Evolutionary conservation across 2,797 vertebrate species (phyloP).

Genomic region (Decapterus maruadsi): DNA sequence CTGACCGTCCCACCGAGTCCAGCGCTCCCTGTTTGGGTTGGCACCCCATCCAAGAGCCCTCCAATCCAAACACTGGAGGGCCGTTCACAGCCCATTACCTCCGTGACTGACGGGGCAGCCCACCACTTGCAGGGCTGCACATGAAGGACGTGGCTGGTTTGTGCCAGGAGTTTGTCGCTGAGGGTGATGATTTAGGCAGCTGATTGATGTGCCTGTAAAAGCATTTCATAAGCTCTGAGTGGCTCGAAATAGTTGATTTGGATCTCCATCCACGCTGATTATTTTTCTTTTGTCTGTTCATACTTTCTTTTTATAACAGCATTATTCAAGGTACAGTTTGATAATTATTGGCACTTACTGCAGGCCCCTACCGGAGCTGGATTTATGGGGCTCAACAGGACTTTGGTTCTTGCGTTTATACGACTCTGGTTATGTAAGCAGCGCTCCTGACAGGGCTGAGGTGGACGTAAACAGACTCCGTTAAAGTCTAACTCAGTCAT

Average conservation of each 20-base stretch:
- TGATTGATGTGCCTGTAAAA: conserved; percentile 69
- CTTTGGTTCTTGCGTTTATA: conserved; percentile 56
- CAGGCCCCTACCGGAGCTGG: background rate
- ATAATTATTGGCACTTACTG: conserved; percentile 41
- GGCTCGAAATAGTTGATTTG: conserved; percentile 32
- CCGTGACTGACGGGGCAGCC: conserved; percentile 87
- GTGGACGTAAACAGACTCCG: conserved; percentile 58
- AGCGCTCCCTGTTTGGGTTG: conserved; percentile 86
- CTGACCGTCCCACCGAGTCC: conserved; percentile 77
- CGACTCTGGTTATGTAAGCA: conserved; percentile 64
- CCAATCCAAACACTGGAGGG: conserved; percentile 83
- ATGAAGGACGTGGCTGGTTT: conserved; percentile 41
- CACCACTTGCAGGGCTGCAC: conserved; percentile 84
- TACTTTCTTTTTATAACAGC: conserved; percentile 46
- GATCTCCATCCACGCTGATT: conserved; percentile 31
- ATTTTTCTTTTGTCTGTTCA: conserved; percentile 54
- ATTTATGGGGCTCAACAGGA: conserved; percentile 51
- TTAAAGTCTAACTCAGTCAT: conserved; percentile 60
- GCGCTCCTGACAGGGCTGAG: conserved; percentile 42
- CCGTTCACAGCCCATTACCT: conserved; percentile 88
- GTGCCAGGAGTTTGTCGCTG: conserved; percentile 66
- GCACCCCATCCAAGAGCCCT: conserved; percentile 77
- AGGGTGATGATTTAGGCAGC: conserved; percentile 66
- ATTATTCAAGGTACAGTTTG: conserved; percentile 42
- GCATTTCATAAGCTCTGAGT: conserved; percentile 45